A percentile compares a stretch with the other conserved stretches of the same genome.
Conservation (phyloP, 2,113 vertebrate species). For the Ciconia maguari region DNA sequence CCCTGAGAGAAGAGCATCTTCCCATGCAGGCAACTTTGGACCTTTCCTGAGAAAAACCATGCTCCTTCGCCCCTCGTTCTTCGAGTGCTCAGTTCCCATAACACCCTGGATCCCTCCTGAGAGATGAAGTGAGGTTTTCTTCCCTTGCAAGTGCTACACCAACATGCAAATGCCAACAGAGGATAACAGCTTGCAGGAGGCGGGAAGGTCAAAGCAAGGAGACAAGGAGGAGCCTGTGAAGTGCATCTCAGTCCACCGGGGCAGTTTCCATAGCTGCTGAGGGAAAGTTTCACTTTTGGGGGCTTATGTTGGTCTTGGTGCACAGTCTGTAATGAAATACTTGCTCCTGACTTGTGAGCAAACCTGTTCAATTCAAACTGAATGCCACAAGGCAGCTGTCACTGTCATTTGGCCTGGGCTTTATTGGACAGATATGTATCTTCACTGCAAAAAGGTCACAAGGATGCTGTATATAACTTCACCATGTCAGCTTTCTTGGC, state of each 20-base stretch:
- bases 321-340: constrained; percentile 71
- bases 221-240: constrained; percentile 30
- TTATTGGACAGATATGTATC: constrained; percentile 77
- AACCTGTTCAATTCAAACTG: constrained; percentile 72
- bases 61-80: constrained; percentile 56
- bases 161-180: not conserved
- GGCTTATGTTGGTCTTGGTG: constrained; percentile 51
- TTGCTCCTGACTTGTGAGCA: constrained; percentile 63
- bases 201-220: not conserved
- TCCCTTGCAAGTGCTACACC: not conserved
- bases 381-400: constrained; percentile 84
- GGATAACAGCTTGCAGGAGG: not conserved
- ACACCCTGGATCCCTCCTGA: not conserved
- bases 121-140: constrained; percentile 9
- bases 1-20: constrained; percentile 70
- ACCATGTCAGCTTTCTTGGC: constrained; percentile 68
- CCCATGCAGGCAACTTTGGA: constrained; percentile 70
- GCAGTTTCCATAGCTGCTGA: not conserved
- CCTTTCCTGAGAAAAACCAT: constrained; percentile 45
- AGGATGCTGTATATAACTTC: constrained; percentile 68
- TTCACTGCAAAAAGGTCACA: constrained; percentile 70
- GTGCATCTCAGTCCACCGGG: constrained; percentile 3
- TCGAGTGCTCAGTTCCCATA: constrained; percentile 80
- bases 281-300: constrained; percentile 34
- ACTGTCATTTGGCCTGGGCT: constrained; percentile 82